Conservation (phyloP, 2,888 invertebrate species). For the Vanessa cardui region DNA sequence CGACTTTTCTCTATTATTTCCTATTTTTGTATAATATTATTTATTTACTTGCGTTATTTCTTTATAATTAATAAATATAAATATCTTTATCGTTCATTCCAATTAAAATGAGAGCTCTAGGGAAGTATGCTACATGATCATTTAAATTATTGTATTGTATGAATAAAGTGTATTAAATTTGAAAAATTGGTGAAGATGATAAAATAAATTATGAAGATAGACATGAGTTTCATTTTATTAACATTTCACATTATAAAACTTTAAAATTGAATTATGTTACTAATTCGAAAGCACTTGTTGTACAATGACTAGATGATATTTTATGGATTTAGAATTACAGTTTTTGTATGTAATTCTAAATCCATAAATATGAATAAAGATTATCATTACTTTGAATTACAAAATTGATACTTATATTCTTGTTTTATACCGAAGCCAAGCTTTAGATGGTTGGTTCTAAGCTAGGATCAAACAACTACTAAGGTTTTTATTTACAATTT, state of each 20-base stretch:
- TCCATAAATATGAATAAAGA: no score
- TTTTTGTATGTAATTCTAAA: no score
- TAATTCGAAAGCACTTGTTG: no score
- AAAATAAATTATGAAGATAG: slow-evolving; percentile 80
- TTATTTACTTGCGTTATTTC: slow-evolving; percentile 78
- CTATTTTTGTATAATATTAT: slow-evolving; percentile 68
- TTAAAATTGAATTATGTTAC: no score
- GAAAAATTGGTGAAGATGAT: slow-evolving; percentile 81
- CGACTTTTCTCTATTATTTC: slow-evolving; percentile 51
- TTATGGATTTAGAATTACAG: no score
- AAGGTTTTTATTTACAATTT: not conserved
- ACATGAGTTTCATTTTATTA: slow-evolving; percentile 50
- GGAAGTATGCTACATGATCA: slow-evolving; percentile 77
- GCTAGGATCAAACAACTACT: no score
- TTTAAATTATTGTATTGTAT: slow-evolving; percentile 82
- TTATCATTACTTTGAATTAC: no score
- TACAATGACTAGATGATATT: no score
- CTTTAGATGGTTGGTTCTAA: no score
- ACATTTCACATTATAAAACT: not conserved
- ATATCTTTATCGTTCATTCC: slow-evolving; percentile 82
- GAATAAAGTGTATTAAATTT: slow-evolving; percentile 79
- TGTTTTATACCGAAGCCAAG: no score
- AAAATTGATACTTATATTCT: no score
- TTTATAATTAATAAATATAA: slow-evolving; percentile 74
- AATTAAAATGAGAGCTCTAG: slow-evolving; percentile 80